Conservation (phyloP, 2,888 invertebrate species). For the Sinopyrophorus schimmeli region DNA sequence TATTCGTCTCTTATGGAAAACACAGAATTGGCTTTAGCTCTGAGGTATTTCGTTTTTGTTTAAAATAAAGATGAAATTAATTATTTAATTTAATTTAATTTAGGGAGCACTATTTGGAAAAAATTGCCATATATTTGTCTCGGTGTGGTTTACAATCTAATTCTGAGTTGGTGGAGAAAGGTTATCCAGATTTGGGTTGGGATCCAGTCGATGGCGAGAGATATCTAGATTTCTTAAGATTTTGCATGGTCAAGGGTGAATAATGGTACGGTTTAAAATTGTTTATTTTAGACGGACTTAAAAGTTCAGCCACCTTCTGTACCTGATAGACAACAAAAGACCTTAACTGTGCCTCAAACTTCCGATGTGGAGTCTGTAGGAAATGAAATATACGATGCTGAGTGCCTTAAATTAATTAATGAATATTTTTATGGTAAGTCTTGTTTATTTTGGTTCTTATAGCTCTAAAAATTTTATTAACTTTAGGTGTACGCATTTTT, state of each 20-base stretch:
- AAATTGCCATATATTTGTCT: conserved; percentile 96
- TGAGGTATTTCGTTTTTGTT: too few relatives aligned
- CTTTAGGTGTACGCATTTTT: conserved; percentile 72
- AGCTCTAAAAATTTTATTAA: not conserved
- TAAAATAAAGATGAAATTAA: too few relatives aligned
- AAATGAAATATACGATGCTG: conserved; percentile 84
- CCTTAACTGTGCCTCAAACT: conserved; percentile 72
- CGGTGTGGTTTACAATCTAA: conserved; percentile 99
- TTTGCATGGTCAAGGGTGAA: too few relatives aligned
- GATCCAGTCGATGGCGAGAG: conserved; percentile 99
- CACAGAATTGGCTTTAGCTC: conserved; percentile 95
- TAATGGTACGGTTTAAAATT: too few relatives aligned
- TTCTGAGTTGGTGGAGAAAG: conserved; percentile 94
- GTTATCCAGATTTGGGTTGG: conserved; percentile 99
- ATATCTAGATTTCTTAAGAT: conserved; percentile 95
- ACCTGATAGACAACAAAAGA: conserved; percentile 61
- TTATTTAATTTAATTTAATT: too few relatives aligned
- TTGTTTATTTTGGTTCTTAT: not conserved
- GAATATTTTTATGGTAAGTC: conserved; percentile 89
- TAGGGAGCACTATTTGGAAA: conserved; percentile 96
- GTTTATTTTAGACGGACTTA: conserved; percentile 27
- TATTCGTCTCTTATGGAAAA: conserved; percentile 99
- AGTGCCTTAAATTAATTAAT: conserved; percentile 89
- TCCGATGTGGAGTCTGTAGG: conserved; percentile 79
- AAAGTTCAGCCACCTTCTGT: conserved; percentile 35